phyloP scores from a whole-genome alignment of 2,797 vertebrate species.

The Crenichthys baileyi region DNA sequence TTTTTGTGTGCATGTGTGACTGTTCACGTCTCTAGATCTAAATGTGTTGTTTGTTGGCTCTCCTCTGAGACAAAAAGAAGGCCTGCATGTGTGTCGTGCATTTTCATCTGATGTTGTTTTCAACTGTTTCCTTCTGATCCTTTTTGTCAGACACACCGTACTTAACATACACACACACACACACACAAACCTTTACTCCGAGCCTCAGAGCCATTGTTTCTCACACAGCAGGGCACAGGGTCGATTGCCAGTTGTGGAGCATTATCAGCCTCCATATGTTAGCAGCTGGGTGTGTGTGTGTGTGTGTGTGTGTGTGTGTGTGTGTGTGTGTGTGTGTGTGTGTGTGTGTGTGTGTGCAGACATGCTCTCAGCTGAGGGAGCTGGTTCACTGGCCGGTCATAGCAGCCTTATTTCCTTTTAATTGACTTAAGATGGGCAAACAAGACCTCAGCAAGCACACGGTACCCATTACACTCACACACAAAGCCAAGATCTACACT shows the following conservation, averaged over 20 bases:
- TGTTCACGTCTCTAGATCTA: conserved; percentile 9
- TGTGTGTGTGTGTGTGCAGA: conserved; percentile 53
- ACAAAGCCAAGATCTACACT: conserved; percentile 59
- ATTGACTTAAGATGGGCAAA: conserved; percentile 99
- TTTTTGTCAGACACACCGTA: conserved; percentile 43
- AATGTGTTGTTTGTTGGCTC: conserved; percentile 35
- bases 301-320: conserved; percentile 3
- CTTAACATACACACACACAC: conserved; percentile 29
- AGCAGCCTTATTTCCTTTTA: conserved; percentile 94
- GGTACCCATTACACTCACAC: conserved; percentile 81
- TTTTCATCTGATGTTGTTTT: conserved; percentile 48
- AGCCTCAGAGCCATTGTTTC: conserved; percentile 63
- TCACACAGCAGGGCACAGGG: conserved; percentile 66
- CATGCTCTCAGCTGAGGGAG: conserved; percentile 87
- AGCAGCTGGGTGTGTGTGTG: neutral
- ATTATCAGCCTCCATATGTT: conserved; percentile 65
- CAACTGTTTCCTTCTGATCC: conserved; percentile 53
- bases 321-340: conserved; percentile 24
- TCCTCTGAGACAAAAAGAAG: conserved; percentile 27
- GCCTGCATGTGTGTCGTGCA: conserved; percentile 17
- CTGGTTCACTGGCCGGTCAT: conserved; percentile 95
- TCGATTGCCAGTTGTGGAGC: conserved; percentile 76
- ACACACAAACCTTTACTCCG: conserved; percentile 8
- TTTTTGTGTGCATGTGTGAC: conserved; percentile 13
- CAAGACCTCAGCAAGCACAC: conserved; percentile 89